Base-by-base conservation (phyloP, 2,113 vertebrate species). In the Sclerurus mexicanus region DNA sequence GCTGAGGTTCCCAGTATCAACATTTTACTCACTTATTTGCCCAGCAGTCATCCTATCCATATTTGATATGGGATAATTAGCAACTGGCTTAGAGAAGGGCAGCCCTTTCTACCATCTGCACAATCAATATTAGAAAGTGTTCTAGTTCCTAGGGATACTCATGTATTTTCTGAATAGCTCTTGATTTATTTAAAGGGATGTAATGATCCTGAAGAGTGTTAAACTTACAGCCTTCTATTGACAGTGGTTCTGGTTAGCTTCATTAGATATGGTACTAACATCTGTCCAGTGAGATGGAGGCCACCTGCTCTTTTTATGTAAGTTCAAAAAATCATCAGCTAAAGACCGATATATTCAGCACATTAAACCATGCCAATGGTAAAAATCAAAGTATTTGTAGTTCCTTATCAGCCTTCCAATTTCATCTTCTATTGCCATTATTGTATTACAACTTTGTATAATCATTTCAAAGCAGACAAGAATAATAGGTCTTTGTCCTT, bases 61-160 rank as follows among this genome's bases (percentile, higher is more conserved):
- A 79, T 96, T 94, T 96, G 90, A 92, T 92, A 85, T 27, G 39
- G 37, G 87, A 94, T 96, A 94, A 97, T 95, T 94, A 95, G 67
- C 64, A 85, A 74, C 81, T 42, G 91, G 85, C 88, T 85, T 94
- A 89, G 84, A 92, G 84, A 96, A 89, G 49, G 68, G 37, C 56
- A 91, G 59, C 46, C 72, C 59, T 93, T 91, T 75, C 53, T 78
- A 69, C 91, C 67, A 90, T 89, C 82, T 91, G 73, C 44, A 74
- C 60, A 72, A 83, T 94, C 86, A 92, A 78, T 81, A 72, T 58
- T 88, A 58, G 88, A 77, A 92, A 92, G 67, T 62, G 62, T 68
- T 94, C 72, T 39, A 7, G 75, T 84, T 95, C 88, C 90, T 53
- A 53, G 66, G 59, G 91, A 85, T 79, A 93, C 53, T 15, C 55